Base-by-base conservation (phyloP, 2,888 invertebrate species). In the Agrochola circellaris region DNA sequence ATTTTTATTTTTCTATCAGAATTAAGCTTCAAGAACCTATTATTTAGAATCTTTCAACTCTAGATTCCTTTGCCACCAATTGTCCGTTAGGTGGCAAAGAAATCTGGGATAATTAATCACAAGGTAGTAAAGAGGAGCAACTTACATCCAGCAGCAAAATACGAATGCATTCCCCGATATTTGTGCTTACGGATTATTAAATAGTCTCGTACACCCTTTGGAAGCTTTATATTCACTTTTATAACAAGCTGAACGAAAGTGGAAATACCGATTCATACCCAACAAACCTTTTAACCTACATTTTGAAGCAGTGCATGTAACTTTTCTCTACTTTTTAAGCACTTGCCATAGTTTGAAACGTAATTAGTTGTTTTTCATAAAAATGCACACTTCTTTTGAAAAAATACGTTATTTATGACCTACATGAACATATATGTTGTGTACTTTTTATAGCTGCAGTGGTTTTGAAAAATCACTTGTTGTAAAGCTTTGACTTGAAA, bases 251-350 rank as follows among this genome's bases (percentile, higher is more conserved):
- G 34, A 58, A 45, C 26, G 17, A 26, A 65, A 61, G 66, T 48
- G 73, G 34, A 73, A 82, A 60, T 54, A 75, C 34, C 23, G 68
- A 82, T 82, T 68, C 45, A 68, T 75, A 75, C n/a, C 26, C 15
- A 68, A 45, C 76, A 67, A 79, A 20, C 67, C 65, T 82, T 76
- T 80, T 80, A 82, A 69, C 79, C 79, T 75, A 80, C 5, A 75
- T 80, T 82, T 54, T 76, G 74, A 75, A 58, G 82, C 38, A 23
- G 30, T 60, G n/a, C 68, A 54, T 80, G 76, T 65, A 69, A 82
- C 45, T 69, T 75, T 58, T 13, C 48, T 23, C 30, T 34, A 4
- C n/a, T 23, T 60, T 73, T 82, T n/a, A n/a, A 74, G 34, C 61
- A 15, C 66, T 75, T 45, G 68, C 26, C 7, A 30, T 30, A 51